Evolutionary conservation across 2,797 vertebrate species (phyloP).

Genomic region (Acipenser ruthenus): DNA sequence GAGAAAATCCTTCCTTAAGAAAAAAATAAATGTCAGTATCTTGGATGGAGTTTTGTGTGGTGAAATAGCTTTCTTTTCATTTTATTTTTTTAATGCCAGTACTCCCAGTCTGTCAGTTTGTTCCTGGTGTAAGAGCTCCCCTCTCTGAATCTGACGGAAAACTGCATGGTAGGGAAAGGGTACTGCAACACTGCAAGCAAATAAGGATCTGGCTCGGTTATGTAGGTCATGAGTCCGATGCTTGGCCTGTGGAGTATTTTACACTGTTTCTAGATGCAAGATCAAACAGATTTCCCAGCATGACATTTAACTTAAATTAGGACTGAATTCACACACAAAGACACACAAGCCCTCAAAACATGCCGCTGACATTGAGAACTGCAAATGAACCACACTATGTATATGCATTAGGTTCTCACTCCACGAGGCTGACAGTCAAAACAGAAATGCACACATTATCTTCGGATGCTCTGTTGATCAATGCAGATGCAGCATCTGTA

Average conservation of each 20-base stretch:
- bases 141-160: constrained; percentile 69
- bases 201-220: constrained; percentile 34
- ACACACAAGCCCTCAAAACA: constrained; percentile 25
- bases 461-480: neutral
- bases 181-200: constrained; percentile 40
- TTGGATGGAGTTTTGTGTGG: constrained; percentile 58
- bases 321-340: constrained; percentile 26
- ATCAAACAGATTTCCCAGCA: constrained; percentile 32
- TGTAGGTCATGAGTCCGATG: constrained; percentile 49
- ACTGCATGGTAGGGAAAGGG: constrained; percentile 49
- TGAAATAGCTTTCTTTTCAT: constrained; percentile 81
- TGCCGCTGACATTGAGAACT: constrained; percentile 20
- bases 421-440: neutral
- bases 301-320: constrained; percentile 31
- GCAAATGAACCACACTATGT: neutral
- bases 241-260: constrained; percentile 42
- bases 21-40: constrained; percentile 37
- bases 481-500: too few relatives aligned
- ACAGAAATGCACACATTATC: neutral
- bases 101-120: constrained; percentile 68
- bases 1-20: constrained; percentile 52
- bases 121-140: constrained; percentile 90
- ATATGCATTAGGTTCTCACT: neutral
- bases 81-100: constrained; percentile 58
- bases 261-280: constrained; percentile 23